Percentiles rank a stretch among this genome's conserved stretches.
phyloP scores from a whole-genome alignment of 2,888 invertebrate genomes.

The Tetropium fuscum region DNA sequence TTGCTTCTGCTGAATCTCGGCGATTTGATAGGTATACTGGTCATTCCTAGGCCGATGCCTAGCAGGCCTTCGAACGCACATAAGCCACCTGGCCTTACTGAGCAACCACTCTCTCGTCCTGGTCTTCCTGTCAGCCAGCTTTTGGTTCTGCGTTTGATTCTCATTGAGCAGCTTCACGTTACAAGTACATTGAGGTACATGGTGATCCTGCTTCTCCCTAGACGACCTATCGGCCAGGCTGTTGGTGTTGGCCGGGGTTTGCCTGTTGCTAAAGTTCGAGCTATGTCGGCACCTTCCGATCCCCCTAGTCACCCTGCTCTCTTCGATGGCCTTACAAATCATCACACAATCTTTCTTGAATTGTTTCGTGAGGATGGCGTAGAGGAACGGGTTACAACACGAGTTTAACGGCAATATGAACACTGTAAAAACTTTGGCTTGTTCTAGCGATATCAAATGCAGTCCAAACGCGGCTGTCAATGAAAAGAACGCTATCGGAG shows the following conservation, averaged over 20 bases:
- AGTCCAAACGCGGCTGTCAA: conserved; percentile 93
- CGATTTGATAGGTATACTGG: conserved; percentile 81
- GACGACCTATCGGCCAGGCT: conserved; percentile 85
- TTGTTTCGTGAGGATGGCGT: conserved; percentile 97
- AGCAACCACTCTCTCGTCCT: conserved; percentile 64
- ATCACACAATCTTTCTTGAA: conserved; percentile 97
- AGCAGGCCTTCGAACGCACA: conserved; percentile 63
- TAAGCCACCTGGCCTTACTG: conserved; percentile 67
- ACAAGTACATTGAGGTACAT: conserved; percentile 71
- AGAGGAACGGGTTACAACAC: conserved; percentile 97
- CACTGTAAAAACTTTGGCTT: conserved; percentile 96
- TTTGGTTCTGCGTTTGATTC: conserved; percentile 57
- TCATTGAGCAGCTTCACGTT: conserved; percentile 70
- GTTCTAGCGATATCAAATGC: conserved; percentile 91
- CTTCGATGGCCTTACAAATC: conserved; percentile 96
- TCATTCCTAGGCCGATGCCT: conserved; percentile 69
- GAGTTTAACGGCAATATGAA: conserved; percentile 96
- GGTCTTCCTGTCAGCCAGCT: conserved; percentile 57
- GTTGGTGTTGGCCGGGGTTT: conserved; percentile 89
- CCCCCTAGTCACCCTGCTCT: conserved; percentile 88
- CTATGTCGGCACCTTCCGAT: conserved; percentile 89
- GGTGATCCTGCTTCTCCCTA: conserved; percentile 75
- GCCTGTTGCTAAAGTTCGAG: conserved; percentile 88
- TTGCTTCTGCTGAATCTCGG: conserved; percentile 81
- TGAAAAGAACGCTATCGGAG: conserved; percentile 96